Percentiles rank a stretch among this genome's conserved stretches.
Evolutionary conservation across 2,888 invertebrate species (phyloP).

Genomic region (Sturmia bella): DNA sequence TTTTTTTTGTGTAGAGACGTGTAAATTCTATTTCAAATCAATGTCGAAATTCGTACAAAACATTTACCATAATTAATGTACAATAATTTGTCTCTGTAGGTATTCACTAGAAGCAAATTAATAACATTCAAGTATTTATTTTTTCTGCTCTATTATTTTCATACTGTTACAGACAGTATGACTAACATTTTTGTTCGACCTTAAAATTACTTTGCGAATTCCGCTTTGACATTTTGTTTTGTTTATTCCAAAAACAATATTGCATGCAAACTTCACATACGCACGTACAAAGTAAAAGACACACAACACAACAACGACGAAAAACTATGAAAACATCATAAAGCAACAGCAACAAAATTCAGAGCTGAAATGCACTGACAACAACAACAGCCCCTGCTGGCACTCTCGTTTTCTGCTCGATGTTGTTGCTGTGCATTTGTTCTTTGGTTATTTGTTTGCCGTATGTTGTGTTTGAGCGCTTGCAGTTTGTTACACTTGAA

Average conservation of each 20-base stretch:
- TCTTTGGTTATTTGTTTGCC: not conserved
- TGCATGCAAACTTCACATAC: slow-evolving; percentile 12
- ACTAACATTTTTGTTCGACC: slow-evolving; percentile 68
- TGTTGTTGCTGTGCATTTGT: not conserved
- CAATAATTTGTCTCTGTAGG: too few relatives aligned
- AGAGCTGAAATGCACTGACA: slow-evolving; percentile 13
- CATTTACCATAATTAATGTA: too few relatives aligned
- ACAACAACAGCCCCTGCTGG: not conserved
- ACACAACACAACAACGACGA: slow-evolving; percentile 13
- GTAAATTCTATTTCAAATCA: too few relatives aligned
- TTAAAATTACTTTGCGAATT: slow-evolving; percentile 67
- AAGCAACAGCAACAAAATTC: slow-evolving; percentile 12
- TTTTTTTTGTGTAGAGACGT: slow-evolving; percentile 24
- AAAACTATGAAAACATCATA: not conserved
- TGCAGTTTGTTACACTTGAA: slow-evolving; percentile 37
- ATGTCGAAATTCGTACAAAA: too few relatives aligned
- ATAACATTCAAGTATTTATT: too few relatives aligned
- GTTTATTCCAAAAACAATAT: slow-evolving; percentile 66
- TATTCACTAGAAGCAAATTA: too few relatives aligned
- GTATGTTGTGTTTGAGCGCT: not conserved
- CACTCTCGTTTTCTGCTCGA: slow-evolving; percentile 46
- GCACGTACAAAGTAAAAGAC: slow-evolving; percentile 29
- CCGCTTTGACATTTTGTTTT: slow-evolving; percentile 69
- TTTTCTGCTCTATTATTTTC: not conserved
- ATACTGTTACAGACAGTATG: slow-evolving; percentile 41